phyloP scores from a whole-genome alignment of 2,113 vertebrate species.

The Ptilorrhoa leucosticta region DNA sequence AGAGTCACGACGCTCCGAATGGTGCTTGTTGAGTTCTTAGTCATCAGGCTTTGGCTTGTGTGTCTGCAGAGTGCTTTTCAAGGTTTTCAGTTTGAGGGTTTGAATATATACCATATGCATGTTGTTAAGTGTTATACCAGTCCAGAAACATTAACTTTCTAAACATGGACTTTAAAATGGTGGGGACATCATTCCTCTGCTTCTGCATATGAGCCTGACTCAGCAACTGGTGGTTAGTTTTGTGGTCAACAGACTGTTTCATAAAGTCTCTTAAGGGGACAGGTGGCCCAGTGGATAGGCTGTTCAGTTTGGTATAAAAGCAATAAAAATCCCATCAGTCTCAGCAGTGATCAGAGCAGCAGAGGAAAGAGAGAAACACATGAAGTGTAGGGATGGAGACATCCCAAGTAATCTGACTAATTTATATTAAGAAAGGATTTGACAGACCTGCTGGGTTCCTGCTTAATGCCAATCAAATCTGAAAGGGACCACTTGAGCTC shows the following conservation, averaged over 20 bases:
- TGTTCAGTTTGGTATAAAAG: constrained; percentile 54
- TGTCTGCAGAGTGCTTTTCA: background rate
- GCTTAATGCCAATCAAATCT: constrained; percentile 1
- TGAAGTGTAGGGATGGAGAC: background rate
- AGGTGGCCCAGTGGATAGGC: constrained; percentile 25
- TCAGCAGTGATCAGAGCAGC: constrained; percentile 19
- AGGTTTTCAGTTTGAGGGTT: background rate
- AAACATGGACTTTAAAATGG: background rate
- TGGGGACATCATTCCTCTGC: constrained; percentile 12
- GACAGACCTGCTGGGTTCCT: constrained; percentile 13
- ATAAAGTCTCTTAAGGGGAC: constrained; percentile 51
- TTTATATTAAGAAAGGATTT: constrained; percentile 19
- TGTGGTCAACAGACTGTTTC: constrained; percentile 63
- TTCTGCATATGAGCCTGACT: background rate
- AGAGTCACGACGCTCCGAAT: accelerated
- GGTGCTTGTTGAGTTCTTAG: background rate
- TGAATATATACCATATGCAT: background rate
- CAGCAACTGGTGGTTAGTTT: constrained; percentile 45
- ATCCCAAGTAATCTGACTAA: background rate
- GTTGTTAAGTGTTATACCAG: background rate
- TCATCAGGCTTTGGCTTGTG: background rate
- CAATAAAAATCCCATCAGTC: background rate
- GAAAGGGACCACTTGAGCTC: constrained; percentile 3
- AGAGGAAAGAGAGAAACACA: background rate
- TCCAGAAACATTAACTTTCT: background rate